A percentile compares a stretch with the other conserved stretches of the same genome.
Evolutionary conservation across 2,797 vertebrate species (phyloP).

Genomic region (Muraenolepis orangiensis): DNA sequence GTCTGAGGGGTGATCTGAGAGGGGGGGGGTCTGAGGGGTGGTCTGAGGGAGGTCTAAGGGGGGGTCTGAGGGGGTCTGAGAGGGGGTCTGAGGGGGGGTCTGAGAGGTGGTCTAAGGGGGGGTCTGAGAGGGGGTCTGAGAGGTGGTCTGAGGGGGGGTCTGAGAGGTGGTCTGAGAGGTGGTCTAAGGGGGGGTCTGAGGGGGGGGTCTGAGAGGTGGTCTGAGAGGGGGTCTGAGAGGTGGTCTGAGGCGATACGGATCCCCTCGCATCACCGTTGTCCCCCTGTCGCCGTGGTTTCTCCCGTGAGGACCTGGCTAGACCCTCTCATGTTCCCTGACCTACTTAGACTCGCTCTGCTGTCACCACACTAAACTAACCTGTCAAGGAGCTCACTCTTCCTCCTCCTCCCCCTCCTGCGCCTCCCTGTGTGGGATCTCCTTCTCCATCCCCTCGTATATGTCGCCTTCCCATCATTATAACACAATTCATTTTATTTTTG

Average conservation of each 20-base stretch:
- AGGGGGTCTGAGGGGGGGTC: conserved; percentile 48
- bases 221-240: too few relatives aligned
- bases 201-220: too few relatives aligned
- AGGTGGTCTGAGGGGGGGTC: conserved; percentile 52
- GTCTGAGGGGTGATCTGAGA: too few relatives aligned
- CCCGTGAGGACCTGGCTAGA: conserved; percentile 68
- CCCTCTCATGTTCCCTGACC: conserved; percentile 77
- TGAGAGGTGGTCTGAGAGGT: too few relatives aligned
- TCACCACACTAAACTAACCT: conserved; percentile 70
- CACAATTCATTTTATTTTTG: background rate
- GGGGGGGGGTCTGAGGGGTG: conserved; percentile 50
- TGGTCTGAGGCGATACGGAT: conserved; percentile 60
- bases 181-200: too few relatives aligned
- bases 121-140: too few relatives aligned
- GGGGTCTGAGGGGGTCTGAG: too few relatives aligned
- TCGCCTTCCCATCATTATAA: background rate
- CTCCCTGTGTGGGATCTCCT: conserved; percentile 2
- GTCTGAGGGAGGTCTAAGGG: too few relatives aligned
- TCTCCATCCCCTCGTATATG: too few relatives aligned
- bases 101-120: too few relatives aligned
- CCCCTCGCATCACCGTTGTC: conserved; percentile 66
- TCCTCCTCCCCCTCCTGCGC: conserved; percentile 34
- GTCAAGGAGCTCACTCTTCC: conserved; percentile 59
- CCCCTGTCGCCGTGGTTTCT: conserved; percentile 60
- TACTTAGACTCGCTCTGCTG: conserved; percentile 73